Evolutionary conservation across 2,113 vertebrate species (phyloP).

Genomic region (Uria aalge): DNA sequence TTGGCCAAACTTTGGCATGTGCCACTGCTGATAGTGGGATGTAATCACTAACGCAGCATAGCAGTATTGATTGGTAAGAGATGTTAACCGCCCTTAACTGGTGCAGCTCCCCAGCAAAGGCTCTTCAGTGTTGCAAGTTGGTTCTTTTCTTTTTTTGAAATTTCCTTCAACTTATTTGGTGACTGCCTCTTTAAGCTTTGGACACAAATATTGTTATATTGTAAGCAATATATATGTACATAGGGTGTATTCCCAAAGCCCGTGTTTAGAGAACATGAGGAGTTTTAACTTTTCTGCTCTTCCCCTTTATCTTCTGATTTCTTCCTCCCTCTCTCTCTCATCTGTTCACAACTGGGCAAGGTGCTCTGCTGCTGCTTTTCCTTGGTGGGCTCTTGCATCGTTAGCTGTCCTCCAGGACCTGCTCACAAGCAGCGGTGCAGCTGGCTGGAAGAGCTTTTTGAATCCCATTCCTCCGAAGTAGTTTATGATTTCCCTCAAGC

Average conservation of each 20-base stretch:
- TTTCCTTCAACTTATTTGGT: background rate
- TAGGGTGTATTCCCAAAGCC: constrained; percentile 35
- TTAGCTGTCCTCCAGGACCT: constrained; percentile 60
- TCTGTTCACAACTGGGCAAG: constrained; percentile 55
- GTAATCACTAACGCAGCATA: background rate
- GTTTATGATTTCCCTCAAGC: constrained; percentile 64
- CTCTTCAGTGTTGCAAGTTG: background rate
- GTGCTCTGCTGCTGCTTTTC: constrained; percentile 50
- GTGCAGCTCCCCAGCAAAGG: background rate
- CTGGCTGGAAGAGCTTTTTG: background rate
- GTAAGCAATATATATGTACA: constrained; percentile 2
- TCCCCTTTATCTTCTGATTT: constrained; percentile 52
- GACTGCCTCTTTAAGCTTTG: background rate
- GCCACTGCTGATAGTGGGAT: background rate
- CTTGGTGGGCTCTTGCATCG: constrained; percentile 6
- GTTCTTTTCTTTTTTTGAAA: background rate
- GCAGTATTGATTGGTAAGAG: background rate
- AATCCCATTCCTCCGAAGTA: constrained; percentile 50
- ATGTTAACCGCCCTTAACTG: background rate
- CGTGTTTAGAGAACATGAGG: background rate
- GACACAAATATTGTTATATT: background rate
- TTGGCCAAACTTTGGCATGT: background rate
- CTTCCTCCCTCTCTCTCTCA: constrained; percentile 46
- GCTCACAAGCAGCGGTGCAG: constrained; percentile 40
- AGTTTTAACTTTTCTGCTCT: constrained; percentile 34